Evolutionary conservation across 1,140 invertebrate species (phyloP).

Genomic region (Chironomus tepperi): DNA sequence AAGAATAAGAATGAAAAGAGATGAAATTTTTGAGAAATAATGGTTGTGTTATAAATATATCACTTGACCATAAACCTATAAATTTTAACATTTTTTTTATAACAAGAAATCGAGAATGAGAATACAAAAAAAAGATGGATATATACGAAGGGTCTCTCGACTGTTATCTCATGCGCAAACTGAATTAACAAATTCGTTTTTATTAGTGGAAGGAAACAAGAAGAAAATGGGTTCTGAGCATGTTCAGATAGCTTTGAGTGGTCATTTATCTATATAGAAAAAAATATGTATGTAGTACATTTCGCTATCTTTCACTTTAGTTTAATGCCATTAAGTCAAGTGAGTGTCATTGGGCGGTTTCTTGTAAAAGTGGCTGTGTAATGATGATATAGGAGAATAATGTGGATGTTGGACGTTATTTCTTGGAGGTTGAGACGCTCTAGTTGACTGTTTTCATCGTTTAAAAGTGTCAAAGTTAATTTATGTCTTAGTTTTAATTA

Average conservation of each 20-base stretch:
- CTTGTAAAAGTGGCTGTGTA: no score
- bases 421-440: no score
- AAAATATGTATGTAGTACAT: neutral
- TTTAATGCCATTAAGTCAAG: no score
- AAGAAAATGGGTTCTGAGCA: neutral
- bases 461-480: no score
- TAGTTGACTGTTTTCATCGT: no score
- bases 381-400: no score
- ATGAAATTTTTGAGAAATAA: neutral
- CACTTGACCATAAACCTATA: neutral
- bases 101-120: slow-evolving; percentile 11
- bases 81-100: neutral
- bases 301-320: neutral
- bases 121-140: neutral
- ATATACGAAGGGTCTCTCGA: neutral
- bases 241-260: slow-evolving; percentile 4
- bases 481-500: no score
- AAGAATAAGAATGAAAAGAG: neutral
- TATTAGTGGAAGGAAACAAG: neutral
- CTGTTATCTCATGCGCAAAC: neutral
- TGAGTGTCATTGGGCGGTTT: no score
- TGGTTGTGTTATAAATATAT: slow-evolving; percentile 22
- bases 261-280: neutral
- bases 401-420: no score
- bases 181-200: neutral